Base-by-base conservation (phyloP, 1,140 invertebrate genomes). In the Physella acuta region DNA sequence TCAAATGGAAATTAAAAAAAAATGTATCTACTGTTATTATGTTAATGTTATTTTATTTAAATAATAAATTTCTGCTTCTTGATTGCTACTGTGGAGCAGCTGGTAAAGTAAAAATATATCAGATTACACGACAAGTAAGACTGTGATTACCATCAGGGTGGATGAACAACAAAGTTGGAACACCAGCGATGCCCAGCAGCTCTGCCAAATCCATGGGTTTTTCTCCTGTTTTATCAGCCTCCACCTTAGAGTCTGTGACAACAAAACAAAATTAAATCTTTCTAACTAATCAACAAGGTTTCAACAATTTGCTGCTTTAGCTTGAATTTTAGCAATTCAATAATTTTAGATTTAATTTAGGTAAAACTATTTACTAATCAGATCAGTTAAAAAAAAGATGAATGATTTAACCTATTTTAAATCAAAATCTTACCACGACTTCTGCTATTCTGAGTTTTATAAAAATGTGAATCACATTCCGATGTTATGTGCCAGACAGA, bases 161-260 rank as follows among this genome's bases (percentile, higher is more conserved):
- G 24, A 84, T 77, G 62, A 84, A 76, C 16, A 84, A 71, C 51
- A 84, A 72, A 16, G 82, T 81, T 4, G 83, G 83, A 17, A 84
- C 81, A 1, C 83, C 83, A 61, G 77, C 75, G 69, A 81, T 78
- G 28, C 81, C 78, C 28, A 81, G 73, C 16, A 80, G 70, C 51
- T 79, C 81, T 56, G 80, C 79, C 68, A 82, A 53, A 60, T 79
- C 81, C 55, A 78, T 74, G 60, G 74, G 66, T 26, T 74, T 74
- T 59, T 77, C 73, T 52, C 69, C 68, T 17, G 62, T 64, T 3
- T 63, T 52, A n/a, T 78, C 76, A 55, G 56, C 69, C 37, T 73
- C 72, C n/a, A n/a, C n/a, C 53, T 55, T 20, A 11, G 33, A 34
- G 30, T 30, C 26, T 53, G 61, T 16, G 59, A 33, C 53, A n/a